Conservation (phyloP, 2,113 vertebrate genomes). For the mouse (Mus musculus) region DNA sequence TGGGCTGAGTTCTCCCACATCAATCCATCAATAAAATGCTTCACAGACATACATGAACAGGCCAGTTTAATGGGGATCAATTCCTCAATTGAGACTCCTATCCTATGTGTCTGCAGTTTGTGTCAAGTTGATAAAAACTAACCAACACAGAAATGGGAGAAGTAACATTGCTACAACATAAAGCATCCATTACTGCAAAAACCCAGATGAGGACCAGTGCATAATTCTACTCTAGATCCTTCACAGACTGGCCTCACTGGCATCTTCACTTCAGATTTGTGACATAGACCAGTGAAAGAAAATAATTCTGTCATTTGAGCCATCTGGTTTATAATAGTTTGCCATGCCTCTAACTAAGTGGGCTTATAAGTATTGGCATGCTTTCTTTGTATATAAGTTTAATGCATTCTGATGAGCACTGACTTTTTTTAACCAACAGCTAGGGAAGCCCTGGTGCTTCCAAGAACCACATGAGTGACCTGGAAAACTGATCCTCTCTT, state of each 20-base stretch:
- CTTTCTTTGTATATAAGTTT: background rate
- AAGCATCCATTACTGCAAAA: background rate
- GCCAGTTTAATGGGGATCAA: background rate
- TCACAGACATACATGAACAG: background rate
- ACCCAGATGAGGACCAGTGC: background rate
- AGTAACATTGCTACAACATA: background rate
- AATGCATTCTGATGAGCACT: background rate
- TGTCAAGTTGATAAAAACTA: background rate
- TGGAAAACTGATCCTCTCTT: background rate
- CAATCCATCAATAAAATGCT: background rate
- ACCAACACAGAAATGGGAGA: background rate
- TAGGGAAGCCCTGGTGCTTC: background rate
- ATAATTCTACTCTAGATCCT: background rate
- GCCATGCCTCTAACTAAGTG: background rate
- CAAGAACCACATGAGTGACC: background rate
- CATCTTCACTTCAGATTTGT: background rate
- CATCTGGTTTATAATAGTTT: background rate
- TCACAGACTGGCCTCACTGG: background rate
- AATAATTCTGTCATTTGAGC: background rate
- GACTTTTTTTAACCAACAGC: background rate
- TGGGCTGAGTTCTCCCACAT: background rate
- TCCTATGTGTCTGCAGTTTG: background rate
- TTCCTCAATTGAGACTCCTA: background rate
- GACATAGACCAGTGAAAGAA: background rate
- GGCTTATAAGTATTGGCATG: too few species aligned